Evolutionary conservation across 2,113 vertebrate species (phyloP).

Genomic region (Laticauda colubrina): DNA sequence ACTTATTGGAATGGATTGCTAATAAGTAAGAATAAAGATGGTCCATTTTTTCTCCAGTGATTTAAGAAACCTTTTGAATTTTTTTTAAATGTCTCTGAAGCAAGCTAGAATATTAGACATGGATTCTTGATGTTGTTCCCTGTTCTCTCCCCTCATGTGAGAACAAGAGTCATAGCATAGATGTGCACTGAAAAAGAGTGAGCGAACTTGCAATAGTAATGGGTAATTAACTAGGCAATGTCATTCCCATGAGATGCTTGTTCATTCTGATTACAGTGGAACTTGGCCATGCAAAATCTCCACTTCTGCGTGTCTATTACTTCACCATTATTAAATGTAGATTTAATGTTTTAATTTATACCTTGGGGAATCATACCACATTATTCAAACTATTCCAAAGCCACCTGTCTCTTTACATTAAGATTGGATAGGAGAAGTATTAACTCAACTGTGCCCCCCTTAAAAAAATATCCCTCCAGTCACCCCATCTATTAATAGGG

Average conservation of each 20-base stretch:
- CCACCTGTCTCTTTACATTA: conserved; percentile 35
- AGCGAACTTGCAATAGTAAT: conserved; percentile 7
- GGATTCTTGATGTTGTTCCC: background rate
- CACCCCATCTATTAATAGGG: conserved; percentile 18
- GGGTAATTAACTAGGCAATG: conserved; percentile 23
- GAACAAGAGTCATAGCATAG: conserved; percentile 21
- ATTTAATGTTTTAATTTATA: conserved; percentile 34
- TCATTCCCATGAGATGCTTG: conserved; percentile 29
- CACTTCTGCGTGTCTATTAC: conserved; percentile 14
- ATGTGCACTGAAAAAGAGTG: background rate
- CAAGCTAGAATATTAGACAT: background rate
- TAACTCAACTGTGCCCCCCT: background rate
- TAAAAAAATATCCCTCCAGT: background rate
- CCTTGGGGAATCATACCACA: conserved; percentile 27
- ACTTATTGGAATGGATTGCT: background rate
- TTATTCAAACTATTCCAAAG: conserved; percentile 27
- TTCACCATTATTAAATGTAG: conserved; percentile 33
- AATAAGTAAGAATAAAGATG: background rate
- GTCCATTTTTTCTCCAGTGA: background rate
- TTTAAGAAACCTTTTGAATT: background rate
- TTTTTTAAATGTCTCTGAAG: background rate
- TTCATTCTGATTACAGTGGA: conserved; percentile 35
- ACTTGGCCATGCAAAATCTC: conserved; percentile 9
- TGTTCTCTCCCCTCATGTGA: conserved; percentile 10
- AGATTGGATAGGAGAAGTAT: background rate